phyloP scores from a whole-genome alignment of 2,113 vertebrate species.

The Macheiramphus alcinus region DNA sequence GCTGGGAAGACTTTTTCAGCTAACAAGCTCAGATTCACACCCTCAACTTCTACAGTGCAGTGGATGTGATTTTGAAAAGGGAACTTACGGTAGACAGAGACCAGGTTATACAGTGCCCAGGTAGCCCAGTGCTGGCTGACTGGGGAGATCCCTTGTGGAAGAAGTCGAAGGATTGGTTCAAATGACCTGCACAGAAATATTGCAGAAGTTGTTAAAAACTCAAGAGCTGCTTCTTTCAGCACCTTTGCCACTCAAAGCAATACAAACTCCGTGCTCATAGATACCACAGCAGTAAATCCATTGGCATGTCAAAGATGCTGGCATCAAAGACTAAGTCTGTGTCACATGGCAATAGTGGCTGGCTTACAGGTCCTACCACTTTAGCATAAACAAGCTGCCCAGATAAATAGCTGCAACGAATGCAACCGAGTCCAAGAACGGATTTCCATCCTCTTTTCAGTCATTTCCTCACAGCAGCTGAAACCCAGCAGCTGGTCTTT shows the following conservation, averaged over 20 bases:
- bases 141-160: conserved; percentile 90
- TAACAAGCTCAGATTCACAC: background rate
- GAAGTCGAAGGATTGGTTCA: conserved; percentile 96
- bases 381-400: background rate
- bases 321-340: background rate
- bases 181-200: conserved; percentile 84
- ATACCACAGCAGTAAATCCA: background rate
- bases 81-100: conserved; percentile 97
- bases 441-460: background rate
- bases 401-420: background rate
- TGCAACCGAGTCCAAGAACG: background rate
- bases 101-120: conserved; percentile 96
- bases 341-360: background rate
- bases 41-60: background rate
- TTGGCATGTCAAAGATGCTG: background rate
- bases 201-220: background rate
- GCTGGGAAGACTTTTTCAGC: background rate
- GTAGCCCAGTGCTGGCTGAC: conserved; percentile 99
- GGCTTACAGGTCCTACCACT: background rate
- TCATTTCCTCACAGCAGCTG: background rate
- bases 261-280: background rate
- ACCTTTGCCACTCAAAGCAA: background rate
- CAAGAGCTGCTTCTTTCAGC: background rate
- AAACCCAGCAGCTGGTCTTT: background rate
- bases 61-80: background rate